These are phyloP conservation scores for Zaprionus kolodkinae DNA, from an alignment of 1,140 invertebrate species.

Conservation along the genomic window DNA sequence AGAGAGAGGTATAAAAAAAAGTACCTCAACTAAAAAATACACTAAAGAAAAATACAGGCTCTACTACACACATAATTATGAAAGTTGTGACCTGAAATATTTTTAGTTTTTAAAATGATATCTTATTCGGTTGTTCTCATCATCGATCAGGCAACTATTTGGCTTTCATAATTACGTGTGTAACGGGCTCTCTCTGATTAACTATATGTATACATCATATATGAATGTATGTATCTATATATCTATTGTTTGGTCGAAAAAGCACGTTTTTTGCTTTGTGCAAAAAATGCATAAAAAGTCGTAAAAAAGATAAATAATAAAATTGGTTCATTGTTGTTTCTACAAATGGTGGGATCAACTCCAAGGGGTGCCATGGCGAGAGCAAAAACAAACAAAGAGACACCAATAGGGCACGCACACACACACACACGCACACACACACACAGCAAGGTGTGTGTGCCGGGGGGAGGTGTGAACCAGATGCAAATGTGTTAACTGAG, in stretches of 20 bases:
- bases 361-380: not conserved
- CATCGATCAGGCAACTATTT: not conserved
- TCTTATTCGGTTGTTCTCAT: not conserved
- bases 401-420: not conserved
- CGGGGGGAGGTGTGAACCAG: constrained; percentile 24
- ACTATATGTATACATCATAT: constrained; percentile 4
- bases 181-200: constrained; percentile 12
- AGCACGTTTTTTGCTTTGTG: constrained; percentile 1
- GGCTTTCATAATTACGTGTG: constrained; percentile 7
- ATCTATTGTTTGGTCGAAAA: constrained; percentile 4
- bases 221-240: constrained; percentile 5
- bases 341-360: constrained; percentile 31
- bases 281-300: constrained; percentile 11
- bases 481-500: constrained; percentile 78
- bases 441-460: not conserved
- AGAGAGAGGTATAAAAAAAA: not conserved
- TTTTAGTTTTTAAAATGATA: not conserved
- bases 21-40: not conserved
- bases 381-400: constrained; percentile 19
- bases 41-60: not conserved
- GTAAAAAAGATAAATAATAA: constrained; percentile 18
- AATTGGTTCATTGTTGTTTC: constrained; percentile 32
- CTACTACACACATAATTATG: not conserved
- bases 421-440: not conserved
- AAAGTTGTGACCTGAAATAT: not conserved